Evolutionary conservation across 2,888 invertebrate genomes (phyloP), one percentile per base, ranked within the genome.

Genomic region (Brenthis ino): DNA sequence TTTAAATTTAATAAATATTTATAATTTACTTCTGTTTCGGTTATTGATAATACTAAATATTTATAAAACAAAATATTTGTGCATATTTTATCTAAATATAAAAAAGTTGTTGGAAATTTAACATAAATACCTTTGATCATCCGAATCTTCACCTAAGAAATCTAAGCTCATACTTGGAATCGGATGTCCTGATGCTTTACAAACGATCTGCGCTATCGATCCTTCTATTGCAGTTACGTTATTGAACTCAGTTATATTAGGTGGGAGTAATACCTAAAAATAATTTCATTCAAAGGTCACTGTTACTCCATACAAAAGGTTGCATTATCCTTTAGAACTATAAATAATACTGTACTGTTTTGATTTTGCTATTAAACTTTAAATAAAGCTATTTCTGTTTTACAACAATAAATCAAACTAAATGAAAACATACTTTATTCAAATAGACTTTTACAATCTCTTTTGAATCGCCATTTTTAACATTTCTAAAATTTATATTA

Each of bases 121-220:
- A 58, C 12, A 57, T 58, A 66, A 58, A 71, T 74, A 83, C 86
- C 77, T 76, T 57, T 80, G 75, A 24, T 82, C 76, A 6, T 79
- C 77, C 11, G 75, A 72, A 28, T 77, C 76, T 51, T 77, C 80
- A 13, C 81, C 83, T 69, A 78, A 74, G 60, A 77, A 87, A 2
- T 77, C 75, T 3, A 91, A 79, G 11, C 79, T 79, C 6, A 91
- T 76, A 20, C 79, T 77, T 1, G 92, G 91, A 16, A 72, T 24
- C 0, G 91, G 87, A 13, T 78, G 77, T 0, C 92, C 92, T 3
- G 76, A 79, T 0, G 85, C 83, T 51, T 82, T 84, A 72, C 92
- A 93, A 58, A 77, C 65, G 2, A 91, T 74, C 68, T 83, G 78
- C 28, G 82, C 72, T 2, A 72, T 77, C 0, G 80, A 58, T 0